Evolutionary conservation across 2,113 vertebrate genomes (phyloP), one percentile per base, ranked within the genome.

Genomic region (Passer domesticus): DNA sequence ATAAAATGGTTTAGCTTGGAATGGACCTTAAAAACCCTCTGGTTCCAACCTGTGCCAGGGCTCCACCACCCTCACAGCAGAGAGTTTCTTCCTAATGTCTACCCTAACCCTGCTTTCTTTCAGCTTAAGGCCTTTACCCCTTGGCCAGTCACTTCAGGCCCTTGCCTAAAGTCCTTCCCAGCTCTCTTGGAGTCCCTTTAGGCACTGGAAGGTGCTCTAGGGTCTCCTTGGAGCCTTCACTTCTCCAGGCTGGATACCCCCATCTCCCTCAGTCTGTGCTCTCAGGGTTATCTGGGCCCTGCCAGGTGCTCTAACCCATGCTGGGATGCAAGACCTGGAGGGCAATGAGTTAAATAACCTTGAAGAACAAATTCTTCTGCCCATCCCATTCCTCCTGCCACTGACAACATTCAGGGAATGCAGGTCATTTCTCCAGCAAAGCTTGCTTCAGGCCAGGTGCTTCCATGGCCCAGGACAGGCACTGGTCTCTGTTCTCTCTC

Each of bases 391-490:
- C 4, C 14, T 14, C 5, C 0, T 44, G 47, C 19, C 43, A 16
- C 39, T 47, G 22, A 15, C 3, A 28, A 9, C n/a, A 39, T 46
- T 24, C 13, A 3, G 53, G 53, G 35, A 55, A 41, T 44, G 28
- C 31, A 67, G 59, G 44, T 25, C 11, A 24, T 55, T 68, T 39
- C 43, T 33, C 30, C 62, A 69, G 50, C 37, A 28, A 31, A 15
- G 15, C n/a, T 68, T 4, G 0, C 44, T n/a, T 72, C 0, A 1
- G 44, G 19, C 8, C 37, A 44, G 69, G 11, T 21, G 3, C 6
- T 68, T 62, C 56, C 35, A 49, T 52, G 52, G 24, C 66, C 35
- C 43, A 66, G 33, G 56, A 59, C 25, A 46, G 23, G 11, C 39
- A n/a, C 27, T 19, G 53, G 31, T 19, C 49, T 58, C 37, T n/a